phyloP scores from a whole-genome alignment of 2,113 vertebrate species.

The Psophia crepitans region DNA sequence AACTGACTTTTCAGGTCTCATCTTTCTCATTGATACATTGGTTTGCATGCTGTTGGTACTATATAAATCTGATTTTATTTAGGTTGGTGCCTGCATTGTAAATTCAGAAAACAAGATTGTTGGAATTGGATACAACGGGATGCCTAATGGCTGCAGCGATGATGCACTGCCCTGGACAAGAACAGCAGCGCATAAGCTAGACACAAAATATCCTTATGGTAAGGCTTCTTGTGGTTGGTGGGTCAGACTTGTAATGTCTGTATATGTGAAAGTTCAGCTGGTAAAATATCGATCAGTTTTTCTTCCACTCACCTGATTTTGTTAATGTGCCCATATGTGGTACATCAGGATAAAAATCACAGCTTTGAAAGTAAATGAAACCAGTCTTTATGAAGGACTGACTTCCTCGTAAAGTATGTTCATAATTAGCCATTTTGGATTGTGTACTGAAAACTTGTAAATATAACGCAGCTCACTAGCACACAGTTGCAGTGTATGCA shows the following conservation, averaged over 20 bases:
- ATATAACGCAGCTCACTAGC: not conserved
- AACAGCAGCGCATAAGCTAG: conserved; percentile 72
- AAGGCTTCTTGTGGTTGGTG: conserved; percentile 20
- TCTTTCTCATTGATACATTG: not conserved
- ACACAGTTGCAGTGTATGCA: not conserved
- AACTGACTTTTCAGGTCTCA: not conserved
- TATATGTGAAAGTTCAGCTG: not conserved
- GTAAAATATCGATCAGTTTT: not conserved
- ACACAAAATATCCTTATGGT: conserved; percentile 90
- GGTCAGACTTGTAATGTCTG: not conserved
- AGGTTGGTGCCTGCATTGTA: conserved; percentile 98
- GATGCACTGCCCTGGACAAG: conserved; percentile 81
- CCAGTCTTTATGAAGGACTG: not conserved
- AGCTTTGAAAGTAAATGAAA: not conserved
- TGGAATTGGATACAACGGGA: conserved; percentile 96
- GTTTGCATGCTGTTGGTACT: not conserved
- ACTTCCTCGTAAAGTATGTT: not conserved
- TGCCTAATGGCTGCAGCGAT: conserved; percentile 89
- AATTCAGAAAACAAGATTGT: conserved; percentile 97
- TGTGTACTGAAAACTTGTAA: not conserved
- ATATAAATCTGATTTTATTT: not conserved
- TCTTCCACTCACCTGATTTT: not conserved
- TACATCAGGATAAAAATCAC: not conserved
- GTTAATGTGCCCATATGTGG: not conserved
- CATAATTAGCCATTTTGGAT: not conserved